Base-by-base conservation (phyloP, 2,888 invertebrate species). In the Temnothorax ravouxi region DNA sequence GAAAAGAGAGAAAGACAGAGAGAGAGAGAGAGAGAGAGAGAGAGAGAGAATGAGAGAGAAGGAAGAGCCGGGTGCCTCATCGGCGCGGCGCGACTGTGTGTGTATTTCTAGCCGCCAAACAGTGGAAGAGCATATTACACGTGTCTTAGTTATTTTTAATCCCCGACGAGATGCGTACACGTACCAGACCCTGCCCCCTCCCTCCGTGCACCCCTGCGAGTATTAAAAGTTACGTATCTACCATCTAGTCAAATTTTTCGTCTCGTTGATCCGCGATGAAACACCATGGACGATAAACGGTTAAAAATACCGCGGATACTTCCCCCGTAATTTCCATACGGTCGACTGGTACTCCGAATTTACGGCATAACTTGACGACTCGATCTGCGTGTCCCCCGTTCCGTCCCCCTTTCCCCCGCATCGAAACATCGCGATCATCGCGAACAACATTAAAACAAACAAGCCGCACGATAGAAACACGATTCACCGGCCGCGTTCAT, bases 101-200 rank as follows among this genome's bases (percentile, higher is more conserved):
- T 41, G 47, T 88, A 88, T 88, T 88, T 88, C 87, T 84, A 87
- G 87, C 61, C 69, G 71, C 80, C 84, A 84, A 84, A 83, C 87
- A 88, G 87, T 85, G 86, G 66, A 77, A 74, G 77, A 81, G 88
- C 67, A 41, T 13, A 74, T 84, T 85, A 64, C 88, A 88, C 86
- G 88, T 88, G 86, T 86, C 84, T 80, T 86, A 74, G 88, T 86
- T 88, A 89, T 89, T 89, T 89, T 89, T 87, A 88, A 88, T 79
- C 83, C 69, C 54, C 74, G 76, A 83, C 87, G 85, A 86, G 67
- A 71, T 71, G 47, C 8, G 59, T 71, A 71, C 66, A 38, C 21
- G 52, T 62, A 47, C 15, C 34, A n/a, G 56, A 59, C 34, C 34
- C 21, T 38, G 44, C 25, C 41, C n/a, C 13, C 34, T 18, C 62